These are phyloP conservation scores for Lepus europaeus DNA, from an alignment of 2,113 vertebrate species.

Conservation along the genomic window DNA sequence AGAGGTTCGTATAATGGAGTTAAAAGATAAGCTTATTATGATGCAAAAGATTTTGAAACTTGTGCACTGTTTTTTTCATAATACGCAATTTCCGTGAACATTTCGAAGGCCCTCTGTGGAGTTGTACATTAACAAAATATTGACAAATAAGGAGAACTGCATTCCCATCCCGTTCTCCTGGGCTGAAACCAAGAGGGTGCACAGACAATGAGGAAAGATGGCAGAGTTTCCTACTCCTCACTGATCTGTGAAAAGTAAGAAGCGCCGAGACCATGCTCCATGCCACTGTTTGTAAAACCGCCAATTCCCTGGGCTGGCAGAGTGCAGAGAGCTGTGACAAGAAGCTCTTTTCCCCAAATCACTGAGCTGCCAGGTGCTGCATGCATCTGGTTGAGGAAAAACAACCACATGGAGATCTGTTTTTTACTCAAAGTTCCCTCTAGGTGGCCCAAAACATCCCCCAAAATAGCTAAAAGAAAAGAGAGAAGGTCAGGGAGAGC, in stretches of 20 bases:
- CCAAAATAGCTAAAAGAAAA: background rate
- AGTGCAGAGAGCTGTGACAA: slow-evolving; percentile 43
- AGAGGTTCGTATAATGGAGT: too few relatives aligned
- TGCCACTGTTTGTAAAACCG: background rate
- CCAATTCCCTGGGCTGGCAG: background rate
- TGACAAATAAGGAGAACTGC: background rate
- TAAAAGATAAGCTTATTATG: too few relatives aligned
- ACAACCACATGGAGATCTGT: background rate
- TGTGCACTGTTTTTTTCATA: too few relatives aligned
- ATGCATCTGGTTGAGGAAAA: slow-evolving; percentile 52
- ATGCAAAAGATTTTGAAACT: too few relatives aligned
- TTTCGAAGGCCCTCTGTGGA: background rate
- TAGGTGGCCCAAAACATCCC: background rate
- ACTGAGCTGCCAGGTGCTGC: slow-evolving; percentile 50
- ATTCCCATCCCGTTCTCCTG: background rate
- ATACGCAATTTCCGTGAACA: too few relatives aligned
- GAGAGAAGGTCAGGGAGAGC: background rate
- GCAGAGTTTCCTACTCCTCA: background rate
- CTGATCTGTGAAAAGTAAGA: background rate
- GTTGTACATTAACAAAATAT: background rate
- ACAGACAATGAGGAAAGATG: background rate
- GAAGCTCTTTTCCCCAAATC: slow-evolving; percentile 1
- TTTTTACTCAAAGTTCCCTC: background rate
- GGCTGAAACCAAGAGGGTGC: background rate
- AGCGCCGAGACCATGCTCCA: background rate